Conservation (phyloP, 2,888 invertebrate species). For the Melieria omissa region DNA sequence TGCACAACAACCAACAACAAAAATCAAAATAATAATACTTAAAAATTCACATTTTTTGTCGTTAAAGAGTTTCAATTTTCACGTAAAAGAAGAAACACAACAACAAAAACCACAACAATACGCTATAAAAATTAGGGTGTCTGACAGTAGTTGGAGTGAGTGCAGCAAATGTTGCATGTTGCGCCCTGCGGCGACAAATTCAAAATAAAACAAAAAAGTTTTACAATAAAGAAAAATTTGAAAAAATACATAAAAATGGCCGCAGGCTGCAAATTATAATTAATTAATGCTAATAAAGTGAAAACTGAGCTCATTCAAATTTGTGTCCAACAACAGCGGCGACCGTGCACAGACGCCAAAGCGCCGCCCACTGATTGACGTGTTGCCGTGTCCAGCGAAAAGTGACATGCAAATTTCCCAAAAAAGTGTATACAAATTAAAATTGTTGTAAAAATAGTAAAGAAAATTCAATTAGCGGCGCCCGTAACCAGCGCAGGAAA, state of each 20-base stretch:
- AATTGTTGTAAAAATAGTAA: slow-evolving; percentile 4
- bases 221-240: background rate
- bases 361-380: too few species aligned
- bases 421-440: background rate
- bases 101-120: too few species aligned
- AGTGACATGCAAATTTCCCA: slow-evolving; percentile 1
- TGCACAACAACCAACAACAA: slow-evolving; percentile 8
- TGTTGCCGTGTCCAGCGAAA: background rate
- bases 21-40: background rate
- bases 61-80: too few species aligned
- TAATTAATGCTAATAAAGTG: slow-evolving; percentile 34
- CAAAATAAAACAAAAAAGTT: too few species aligned
- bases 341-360: too few species aligned
- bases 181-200: too few species aligned
- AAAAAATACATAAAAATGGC: background rate
- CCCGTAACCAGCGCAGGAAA: slow-evolving; percentile 23
- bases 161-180: too few species aligned
- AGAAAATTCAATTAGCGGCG: slow-evolving; percentile 27
- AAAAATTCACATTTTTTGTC: too few species aligned
- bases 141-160: too few species aligned
- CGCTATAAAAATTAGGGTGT: too few species aligned
- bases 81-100: too few species aligned
- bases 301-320: slow-evolving; percentile 23
- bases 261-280: background rate
- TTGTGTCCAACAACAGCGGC: background rate